Percentiles rank a stretch among this genome's conserved stretches.
These are phyloP conservation scores for Tiphia femorata DNA, from an alignment of 2,888 invertebrate species.

Conservation along the genomic window DNA sequence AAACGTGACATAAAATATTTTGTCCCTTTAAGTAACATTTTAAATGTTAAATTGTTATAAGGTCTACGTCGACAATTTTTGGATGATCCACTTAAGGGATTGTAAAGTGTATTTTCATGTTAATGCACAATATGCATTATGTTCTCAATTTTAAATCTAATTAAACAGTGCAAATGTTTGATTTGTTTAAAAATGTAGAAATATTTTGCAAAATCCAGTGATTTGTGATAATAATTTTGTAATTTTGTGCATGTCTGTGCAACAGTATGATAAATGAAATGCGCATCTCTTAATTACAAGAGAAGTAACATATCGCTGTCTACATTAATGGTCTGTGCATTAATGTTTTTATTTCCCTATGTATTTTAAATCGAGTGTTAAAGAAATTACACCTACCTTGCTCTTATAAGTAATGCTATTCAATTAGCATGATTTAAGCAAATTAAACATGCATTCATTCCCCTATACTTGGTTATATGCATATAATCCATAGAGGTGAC, in stretches of 20 bases:
- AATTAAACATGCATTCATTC: neutral
- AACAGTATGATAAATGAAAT: constrained; percentile 1
- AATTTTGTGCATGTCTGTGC: constrained; percentile 8
- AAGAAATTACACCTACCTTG: constrained; percentile 23
- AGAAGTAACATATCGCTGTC: constrained; percentile 4
- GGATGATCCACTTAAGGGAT: constrained; percentile 40
- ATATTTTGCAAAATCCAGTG: constrained; percentile 21
- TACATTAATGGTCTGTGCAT: neutral
- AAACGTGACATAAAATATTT: constrained; percentile 25
- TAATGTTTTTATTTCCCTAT: constrained; percentile 3
- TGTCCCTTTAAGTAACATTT: constrained; percentile 8
- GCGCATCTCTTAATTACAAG: neutral
- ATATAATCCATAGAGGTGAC: constrained; percentile 15
- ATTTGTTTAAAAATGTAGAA: constrained; percentile 14
- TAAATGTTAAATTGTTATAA: constrained; percentile 11
- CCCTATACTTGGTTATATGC: neutral
- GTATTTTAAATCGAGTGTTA: constrained; percentile 13
- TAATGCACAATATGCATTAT: constrained; percentile 29
- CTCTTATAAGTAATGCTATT: constrained; percentile 16
- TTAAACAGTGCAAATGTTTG: constrained; percentile 19
- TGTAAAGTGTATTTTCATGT: constrained; percentile 19
- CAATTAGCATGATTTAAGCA: constrained; percentile 12
- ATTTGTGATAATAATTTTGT: constrained; percentile 22
- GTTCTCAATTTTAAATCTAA: constrained; percentile 14
- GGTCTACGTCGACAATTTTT: constrained; percentile 18